A percentile compares a stretch with the other conserved stretches of the same genome.
Evolutionary conservation across 2,888 invertebrate species (phyloP).

Genomic region (Rhimphoctona megacephalus): DNA sequence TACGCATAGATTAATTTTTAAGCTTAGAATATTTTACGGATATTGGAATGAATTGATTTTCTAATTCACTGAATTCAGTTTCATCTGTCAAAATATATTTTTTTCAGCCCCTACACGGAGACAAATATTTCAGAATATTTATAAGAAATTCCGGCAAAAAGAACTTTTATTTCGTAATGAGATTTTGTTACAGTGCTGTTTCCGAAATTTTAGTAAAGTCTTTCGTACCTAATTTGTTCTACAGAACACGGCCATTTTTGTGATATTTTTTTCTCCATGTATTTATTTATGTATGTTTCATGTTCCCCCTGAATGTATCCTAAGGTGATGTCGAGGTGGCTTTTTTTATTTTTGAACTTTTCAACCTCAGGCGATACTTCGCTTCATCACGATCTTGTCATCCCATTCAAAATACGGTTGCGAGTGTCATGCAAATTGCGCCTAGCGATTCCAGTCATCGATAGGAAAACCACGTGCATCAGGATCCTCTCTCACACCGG

Average conservation of each 20-base stretch:
- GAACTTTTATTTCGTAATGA: too few relatives aligned
- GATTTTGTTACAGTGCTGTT: too few relatives aligned
- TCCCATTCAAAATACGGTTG: conserved; percentile 68
- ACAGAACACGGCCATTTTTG: too few relatives aligned
- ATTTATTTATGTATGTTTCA: background rate
- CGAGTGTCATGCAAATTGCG: conserved; percentile 68
- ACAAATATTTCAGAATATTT: too few relatives aligned
- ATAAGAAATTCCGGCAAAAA: too few relatives aligned
- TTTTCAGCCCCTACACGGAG: background rate
- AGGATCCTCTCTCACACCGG: conserved; percentile 23
- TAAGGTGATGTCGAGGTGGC: conserved; percentile 26
- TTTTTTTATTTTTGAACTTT: conserved; percentile 22
- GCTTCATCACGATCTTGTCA: conserved; percentile 69
- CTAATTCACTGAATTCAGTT: background rate
- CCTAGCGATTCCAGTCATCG: conserved; percentile 63
- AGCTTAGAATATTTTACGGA: background rate
- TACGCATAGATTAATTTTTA: background rate
- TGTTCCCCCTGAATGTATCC: conserved; percentile 15
- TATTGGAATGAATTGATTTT: background rate
- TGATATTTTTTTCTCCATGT: too few relatives aligned
- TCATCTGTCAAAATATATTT: background rate
- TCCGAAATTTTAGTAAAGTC: too few relatives aligned
- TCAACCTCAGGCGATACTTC: conserved; percentile 49
- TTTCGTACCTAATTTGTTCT: too few relatives aligned
- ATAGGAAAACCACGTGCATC: conserved; percentile 46